Evolutionary conservation across 2,888 invertebrate species (phyloP).

Genomic region (Phalangium opilio): DNA sequence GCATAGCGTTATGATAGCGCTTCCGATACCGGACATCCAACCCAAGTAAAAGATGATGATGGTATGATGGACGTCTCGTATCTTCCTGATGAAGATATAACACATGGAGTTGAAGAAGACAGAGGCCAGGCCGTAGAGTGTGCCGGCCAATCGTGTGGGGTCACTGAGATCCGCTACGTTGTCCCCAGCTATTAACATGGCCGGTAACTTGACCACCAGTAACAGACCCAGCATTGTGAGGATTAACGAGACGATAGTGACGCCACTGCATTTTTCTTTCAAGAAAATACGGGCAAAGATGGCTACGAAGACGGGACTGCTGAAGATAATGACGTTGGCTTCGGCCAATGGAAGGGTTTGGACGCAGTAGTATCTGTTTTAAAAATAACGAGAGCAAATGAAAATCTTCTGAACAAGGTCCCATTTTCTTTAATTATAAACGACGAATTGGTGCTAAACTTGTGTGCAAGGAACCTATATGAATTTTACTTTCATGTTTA

Average conservation of each 20-base stretch:
- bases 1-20: neutral
- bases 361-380: conserved; percentile 28
- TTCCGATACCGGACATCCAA: conserved; percentile 4
- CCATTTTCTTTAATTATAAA: too few relatives aligned
- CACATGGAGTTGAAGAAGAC: conserved; percentile 45
- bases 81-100: conserved; percentile 7
- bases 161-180: neutral
- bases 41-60: conserved; percentile 8
- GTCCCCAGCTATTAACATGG: conserved; percentile 25
- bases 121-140: conserved; percentile 66
- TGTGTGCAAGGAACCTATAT: too few relatives aligned
- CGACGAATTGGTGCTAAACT: too few relatives aligned
- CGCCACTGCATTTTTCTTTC: conserved; percentile 65
- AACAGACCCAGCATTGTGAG: conserved; percentile 2
- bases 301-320: conserved; percentile 78
- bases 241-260: conserved; percentile 28
- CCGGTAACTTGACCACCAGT: conserved; percentile 1
- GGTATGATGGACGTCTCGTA: conserved; percentile 3
- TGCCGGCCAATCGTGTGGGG: conserved; percentile 46
- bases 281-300: conserved; percentile 47
- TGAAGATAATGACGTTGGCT: conserved; percentile 76
- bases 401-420: too few relatives aligned
- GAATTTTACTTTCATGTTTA: too few relatives aligned
- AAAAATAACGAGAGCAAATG: too few relatives aligned
- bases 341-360: conserved; percentile 79